Conservation (phyloP, 2,113 vertebrate genomes). For the Erythrolamprus reginae region DNA sequence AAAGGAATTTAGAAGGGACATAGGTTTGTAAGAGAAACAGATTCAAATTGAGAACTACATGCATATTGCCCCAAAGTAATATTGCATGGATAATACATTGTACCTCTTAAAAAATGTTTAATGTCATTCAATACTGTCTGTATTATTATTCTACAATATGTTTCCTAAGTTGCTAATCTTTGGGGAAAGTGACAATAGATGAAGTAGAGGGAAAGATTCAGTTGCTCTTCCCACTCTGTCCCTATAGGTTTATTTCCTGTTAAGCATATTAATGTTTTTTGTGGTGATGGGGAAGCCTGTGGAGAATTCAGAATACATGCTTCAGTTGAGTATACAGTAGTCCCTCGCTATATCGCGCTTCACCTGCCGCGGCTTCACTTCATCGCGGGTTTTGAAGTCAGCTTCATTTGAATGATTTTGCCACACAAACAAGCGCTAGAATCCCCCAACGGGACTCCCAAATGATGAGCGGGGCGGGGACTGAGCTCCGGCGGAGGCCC, state of each 20-base stretch:
- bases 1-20: neutral
- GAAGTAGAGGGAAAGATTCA: neutral
- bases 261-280: neutral
- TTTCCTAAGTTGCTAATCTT: neutral
- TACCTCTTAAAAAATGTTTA: neutral
- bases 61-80: neutral
- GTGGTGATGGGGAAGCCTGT: neutral
- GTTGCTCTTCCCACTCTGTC: neutral
- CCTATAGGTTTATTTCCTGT: neutral
- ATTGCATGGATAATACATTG: neutral
- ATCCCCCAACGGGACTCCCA: too few relatives aligned
- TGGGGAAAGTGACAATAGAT: neutral
- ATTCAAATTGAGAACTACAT: neutral
- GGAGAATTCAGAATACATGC: neutral
- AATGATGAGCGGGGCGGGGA: too few relatives aligned
- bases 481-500: too few relatives aligned
- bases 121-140: neutral
- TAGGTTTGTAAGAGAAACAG: neutral
- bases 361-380: too few relatives aligned
- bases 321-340: neutral
- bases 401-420: too few relatives aligned
- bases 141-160: neutral
- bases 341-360: too few relatives aligned
- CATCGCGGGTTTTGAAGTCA: too few relatives aligned
- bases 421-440: too few relatives aligned